Evolutionary conservation across 2,113 vertebrate genomes (phyloP).

Genomic region (Sorex fumeus): DNA sequence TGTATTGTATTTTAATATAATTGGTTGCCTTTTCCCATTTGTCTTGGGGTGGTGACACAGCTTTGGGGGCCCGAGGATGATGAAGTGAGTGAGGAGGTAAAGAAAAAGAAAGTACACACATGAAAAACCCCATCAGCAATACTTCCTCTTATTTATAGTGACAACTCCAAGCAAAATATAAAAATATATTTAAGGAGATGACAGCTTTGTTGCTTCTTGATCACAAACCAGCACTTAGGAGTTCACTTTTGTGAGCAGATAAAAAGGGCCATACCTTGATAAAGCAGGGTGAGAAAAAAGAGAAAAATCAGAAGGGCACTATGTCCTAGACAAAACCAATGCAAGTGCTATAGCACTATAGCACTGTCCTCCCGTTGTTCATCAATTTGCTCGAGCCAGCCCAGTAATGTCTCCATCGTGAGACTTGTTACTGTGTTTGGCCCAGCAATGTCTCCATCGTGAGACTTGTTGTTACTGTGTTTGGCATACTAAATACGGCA

Average conservation of each 20-base stretch:
- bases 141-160: slow-evolving; percentile 85
- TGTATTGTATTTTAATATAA: slow-evolving; percentile 82
- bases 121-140: slow-evolving; percentile 74
- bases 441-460: no score
- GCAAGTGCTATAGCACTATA: no score
- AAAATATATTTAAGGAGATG: slow-evolving; percentile 85
- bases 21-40: slow-evolving; percentile 81
- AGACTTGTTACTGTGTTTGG: no score
- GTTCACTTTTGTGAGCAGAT: slow-evolving; percentile 57
- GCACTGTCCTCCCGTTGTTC: no score
- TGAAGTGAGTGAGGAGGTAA: slow-evolving; percentile 74
- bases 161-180: slow-evolving; percentile 79
- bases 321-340: background rate
- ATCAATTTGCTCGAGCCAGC: no score
- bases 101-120: slow-evolving; percentile 58
- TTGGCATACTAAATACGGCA: no score
- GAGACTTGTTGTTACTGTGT: no score
- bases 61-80: slow-evolving; percentile 73
- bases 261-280: slow-evolving; percentile 19
- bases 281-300: slow-evolving; percentile 40
- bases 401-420: no score
- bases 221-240: slow-evolving; percentile 77
- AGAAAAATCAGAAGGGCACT: slow-evolving; percentile 49
- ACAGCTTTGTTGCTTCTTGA: slow-evolving; percentile 83
- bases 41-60: slow-evolving; percentile 71